Evolutionary conservation across 2,888 invertebrate species (phyloP), one percentile per base, ranked within the genome.

Genomic region (Branchellion lobata): DNA sequence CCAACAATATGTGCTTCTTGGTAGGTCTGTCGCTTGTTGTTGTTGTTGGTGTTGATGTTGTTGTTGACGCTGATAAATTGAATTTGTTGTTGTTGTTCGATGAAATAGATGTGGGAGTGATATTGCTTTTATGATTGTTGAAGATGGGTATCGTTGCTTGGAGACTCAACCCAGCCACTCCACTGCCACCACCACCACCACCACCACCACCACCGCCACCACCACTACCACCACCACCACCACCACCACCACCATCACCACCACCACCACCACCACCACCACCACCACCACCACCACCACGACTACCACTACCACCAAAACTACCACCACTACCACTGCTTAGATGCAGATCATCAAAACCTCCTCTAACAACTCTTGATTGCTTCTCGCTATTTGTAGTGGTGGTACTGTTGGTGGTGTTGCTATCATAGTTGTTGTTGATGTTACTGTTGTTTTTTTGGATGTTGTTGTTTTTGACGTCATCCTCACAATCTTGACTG

Each of bases 1-100:
- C 80, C 72, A 80, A 47, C 71, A 80, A 71, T 18, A 80, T 36
- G 51, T 80, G 79, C 33, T 73, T 78, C 33, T 78, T 78, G 24
- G 78, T 57, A 14, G 80, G 78, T 27, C 78, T 31, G 0, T 21
- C 73, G n/a, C 0, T 3, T 11, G 11, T 0, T n/a, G 73, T 21
- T 3, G 73, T 11, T 5, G 40, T n/a, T n/a, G n/a, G n/a, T n/a
- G n/a, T n/a, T n/a, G n/a, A n/a, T n/a, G n/a, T n/a, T n/a, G n/a
- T 65, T 65, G 65, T 65, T 5, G 29, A 11, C 21, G 65, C 5
- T 21, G 29, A 27, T 65, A 21, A 11, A 21, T 65, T 65, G 5
- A 11, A 11, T 8, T 65, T 65, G 8, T 65, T 65, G 65, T 11
- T 65, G 5, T 65, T 65, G n/a, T 65, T 21, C n/a, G n/a, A n/a